Evolutionary conservation across 2,113 vertebrate species (phyloP).

Genomic region (Baryphthengus martii): DNA sequence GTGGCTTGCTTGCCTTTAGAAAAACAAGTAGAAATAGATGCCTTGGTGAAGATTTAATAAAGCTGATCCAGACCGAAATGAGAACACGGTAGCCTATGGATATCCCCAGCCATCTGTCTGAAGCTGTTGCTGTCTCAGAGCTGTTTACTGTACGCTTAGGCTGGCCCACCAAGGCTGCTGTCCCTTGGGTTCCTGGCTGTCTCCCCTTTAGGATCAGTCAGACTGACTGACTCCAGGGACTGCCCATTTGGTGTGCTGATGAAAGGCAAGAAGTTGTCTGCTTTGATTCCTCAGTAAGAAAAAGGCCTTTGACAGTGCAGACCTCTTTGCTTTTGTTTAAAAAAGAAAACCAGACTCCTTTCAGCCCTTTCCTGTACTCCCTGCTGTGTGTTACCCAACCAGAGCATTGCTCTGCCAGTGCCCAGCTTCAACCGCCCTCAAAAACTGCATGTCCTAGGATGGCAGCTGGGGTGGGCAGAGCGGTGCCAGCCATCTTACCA

Average conservation of each 20-base stretch:
- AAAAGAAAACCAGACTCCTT: neutral
- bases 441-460: neutral
- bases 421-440: neutral
- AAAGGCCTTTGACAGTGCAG: neutral
- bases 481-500: neutral
- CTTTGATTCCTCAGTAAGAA: neutral
- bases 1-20: neutral
- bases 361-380: neutral
- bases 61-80: neutral
- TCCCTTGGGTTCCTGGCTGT: neutral
- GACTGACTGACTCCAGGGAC: neutral
- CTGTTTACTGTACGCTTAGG: neutral
- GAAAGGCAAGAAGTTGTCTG: neutral
- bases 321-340: neutral
- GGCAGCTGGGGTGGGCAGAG: neutral
- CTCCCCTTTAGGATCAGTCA: neutral
- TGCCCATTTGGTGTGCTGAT: rapidly evolving
- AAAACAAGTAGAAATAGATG: neutral
- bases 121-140: neutral
- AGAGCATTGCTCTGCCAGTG: neutral
- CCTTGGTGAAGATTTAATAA: neutral
- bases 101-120: neutral
- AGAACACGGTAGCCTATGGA: neutral
- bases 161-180: neutral
- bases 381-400: neutral